Conservation (phyloP, 2,888 invertebrate genomes). For the Parascotia fuliginaria region DNA sequence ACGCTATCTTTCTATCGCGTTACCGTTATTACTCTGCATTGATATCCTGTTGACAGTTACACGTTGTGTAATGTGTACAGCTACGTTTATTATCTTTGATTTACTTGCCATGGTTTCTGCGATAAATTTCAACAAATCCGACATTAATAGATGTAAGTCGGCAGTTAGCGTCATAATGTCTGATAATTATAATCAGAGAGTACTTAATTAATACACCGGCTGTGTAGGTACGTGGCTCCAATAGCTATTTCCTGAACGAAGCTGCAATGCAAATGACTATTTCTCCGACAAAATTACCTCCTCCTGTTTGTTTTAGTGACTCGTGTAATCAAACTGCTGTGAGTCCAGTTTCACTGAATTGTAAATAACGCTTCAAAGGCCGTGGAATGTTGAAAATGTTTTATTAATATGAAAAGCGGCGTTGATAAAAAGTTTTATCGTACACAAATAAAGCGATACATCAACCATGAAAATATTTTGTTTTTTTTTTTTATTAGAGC, state of each 20-base stretch:
- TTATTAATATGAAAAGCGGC: background rate
- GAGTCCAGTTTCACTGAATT: constrained; percentile 25
- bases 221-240: constrained; percentile 23
- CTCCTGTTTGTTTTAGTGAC: constrained; percentile 53
- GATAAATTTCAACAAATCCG: constrained; percentile 37
- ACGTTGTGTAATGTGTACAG: constrained; percentile 19
- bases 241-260: constrained; percentile 62
- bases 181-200: constrained; percentile 52
- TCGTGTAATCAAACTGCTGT: constrained; percentile 36
- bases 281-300: constrained; percentile 52
- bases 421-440: constrained; percentile 30
- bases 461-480: constrained; percentile 34
- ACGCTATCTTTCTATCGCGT: constrained; percentile 42
- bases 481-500: constrained; percentile 51
- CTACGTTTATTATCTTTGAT: constrained; percentile 24
- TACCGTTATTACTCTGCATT: constrained; percentile 28
- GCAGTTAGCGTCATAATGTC: constrained; percentile 36
- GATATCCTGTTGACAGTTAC: constrained; percentile 34
- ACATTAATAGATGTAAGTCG: constrained; percentile 40
- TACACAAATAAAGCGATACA: constrained; percentile 35
- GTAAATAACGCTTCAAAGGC: constrained; percentile 6
- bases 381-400: background rate
- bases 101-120: constrained; percentile 13
- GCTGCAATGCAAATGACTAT: constrained; percentile 60
- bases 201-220: constrained; percentile 49